These are phyloP conservation scores for Hydropotes inermis DNA, from an alignment of 2,113 vertebrate species.

Conservation along the genomic window DNA sequence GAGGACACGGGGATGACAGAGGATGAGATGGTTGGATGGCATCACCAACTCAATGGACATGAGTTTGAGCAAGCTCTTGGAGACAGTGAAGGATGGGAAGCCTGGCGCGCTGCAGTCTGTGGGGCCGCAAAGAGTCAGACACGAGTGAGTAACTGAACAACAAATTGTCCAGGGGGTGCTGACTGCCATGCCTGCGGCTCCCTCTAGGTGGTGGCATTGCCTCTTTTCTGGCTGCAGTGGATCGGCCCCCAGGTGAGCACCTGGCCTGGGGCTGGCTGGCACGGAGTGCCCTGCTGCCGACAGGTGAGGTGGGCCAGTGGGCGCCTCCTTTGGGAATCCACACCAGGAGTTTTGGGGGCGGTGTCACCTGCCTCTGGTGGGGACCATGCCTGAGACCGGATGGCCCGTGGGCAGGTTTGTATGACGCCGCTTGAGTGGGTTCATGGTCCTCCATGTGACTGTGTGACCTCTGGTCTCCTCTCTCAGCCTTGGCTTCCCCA, in stretches of 20 bases:
- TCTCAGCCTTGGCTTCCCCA: not conserved
- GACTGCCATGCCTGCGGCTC: fast-evolving
- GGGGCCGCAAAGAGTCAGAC: not conserved
- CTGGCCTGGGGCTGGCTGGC: not conserved
- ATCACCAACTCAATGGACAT: not conserved
- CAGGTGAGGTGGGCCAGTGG: not conserved
- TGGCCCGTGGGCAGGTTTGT: fast-evolving
- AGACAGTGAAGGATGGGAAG: not conserved
- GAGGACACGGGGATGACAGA: not conserved
- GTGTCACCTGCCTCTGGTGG: fast-evolving
- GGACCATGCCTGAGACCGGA: fast-evolving
- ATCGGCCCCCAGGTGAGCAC: not conserved
- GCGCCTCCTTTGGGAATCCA: not conserved
- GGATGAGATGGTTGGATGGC: not conserved
- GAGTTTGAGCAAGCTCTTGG: not conserved
- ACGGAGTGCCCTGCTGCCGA: fast-evolving
- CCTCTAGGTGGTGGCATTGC: not conserved
- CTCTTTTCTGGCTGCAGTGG: not conserved
- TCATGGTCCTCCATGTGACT: not conserved
- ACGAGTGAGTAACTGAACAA: fast-evolving
- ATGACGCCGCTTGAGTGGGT: fast-evolving
- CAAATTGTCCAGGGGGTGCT: not conserved
- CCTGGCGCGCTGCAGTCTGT: not conserved
- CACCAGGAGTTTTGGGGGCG: not conserved
- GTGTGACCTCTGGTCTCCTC: fast-evolving